Evolutionary conservation across 92 coral and sea anemone species (phyloP), one percentile per base, ranked within the genome.

Genomic region (Epizoanthus stellaris): DNA sequence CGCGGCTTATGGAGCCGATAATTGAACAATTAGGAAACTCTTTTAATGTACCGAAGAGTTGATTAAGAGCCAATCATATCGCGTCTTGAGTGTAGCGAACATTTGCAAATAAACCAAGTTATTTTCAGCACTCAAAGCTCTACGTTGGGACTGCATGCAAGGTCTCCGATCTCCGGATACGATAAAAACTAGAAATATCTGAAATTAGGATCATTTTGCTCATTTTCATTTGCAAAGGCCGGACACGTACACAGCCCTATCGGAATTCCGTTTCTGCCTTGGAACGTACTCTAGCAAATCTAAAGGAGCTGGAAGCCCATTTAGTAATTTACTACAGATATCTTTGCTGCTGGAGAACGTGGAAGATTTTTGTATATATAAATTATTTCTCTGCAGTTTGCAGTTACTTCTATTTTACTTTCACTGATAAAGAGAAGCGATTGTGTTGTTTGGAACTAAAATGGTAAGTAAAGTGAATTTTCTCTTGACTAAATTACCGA

Each of bases 1-100:
- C 12, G 71, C 83, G 83, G 83, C 83, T 79, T 79, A 79, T 64
- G 83, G 15, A 63, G 72, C 39, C 40, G 83, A 79, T 79, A 79
- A 63, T 79, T 79, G 72, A 79, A 79, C 83, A 79, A 79, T 79
- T 79, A 79, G 57, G 47, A 6, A 43, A 62, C 23, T 73, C 82
- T 63, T 79, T 79, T 79, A 79, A 63, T 61, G 83, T 79, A 21
- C 83, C 83, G 83, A 62, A 63, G 71, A 79, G 67, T 43, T n/a
- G 73, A 9, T 64, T 43, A 62, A 19, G 42, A 63, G 45, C 83
- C 72, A 79, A 79, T 79, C 83, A 79, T 62, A 79, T 57, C 8
- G 59, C 73, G 60, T 5, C 70, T 42, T 59, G 45, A 79, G 60
- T 57, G 20, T 58, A 17, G 83, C 61, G 71, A 62, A 79, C 72